These are phyloP conservation scores for Pseudomugil tenellus DNA, from an alignment of 2,797 vertebrate species.

Conservation along the genomic window DNA sequence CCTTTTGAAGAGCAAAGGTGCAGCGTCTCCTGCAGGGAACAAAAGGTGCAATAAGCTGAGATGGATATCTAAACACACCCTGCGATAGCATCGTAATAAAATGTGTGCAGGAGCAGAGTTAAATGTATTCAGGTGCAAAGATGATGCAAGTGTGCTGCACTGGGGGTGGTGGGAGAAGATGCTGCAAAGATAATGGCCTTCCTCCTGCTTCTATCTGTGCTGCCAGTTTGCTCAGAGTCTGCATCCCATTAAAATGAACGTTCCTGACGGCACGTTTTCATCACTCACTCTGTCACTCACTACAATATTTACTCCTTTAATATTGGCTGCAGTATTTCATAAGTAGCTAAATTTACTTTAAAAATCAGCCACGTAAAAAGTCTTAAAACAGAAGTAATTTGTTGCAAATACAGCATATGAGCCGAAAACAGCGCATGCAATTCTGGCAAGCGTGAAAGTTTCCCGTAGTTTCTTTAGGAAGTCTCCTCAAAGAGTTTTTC, in stretches of 20 bases:
- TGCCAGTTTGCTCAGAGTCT: conserved; percentile 23
- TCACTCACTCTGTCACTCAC: conserved; percentile 30
- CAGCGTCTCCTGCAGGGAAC: conserved; percentile 42
- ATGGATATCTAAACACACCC: not conserved
- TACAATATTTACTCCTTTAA: conserved; percentile 24
- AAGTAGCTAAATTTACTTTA: not conserved
- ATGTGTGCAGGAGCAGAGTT: not conserved
- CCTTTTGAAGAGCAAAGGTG: conserved; percentile 5
- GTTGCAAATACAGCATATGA: not conserved
- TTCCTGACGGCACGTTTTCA: conserved; percentile 14
- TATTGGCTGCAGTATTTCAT: conserved; percentile 13
- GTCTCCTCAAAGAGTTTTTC: not conserved
- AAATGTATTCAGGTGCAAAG: conserved; percentile 9
- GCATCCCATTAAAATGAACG: not conserved
- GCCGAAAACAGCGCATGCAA: not conserved
- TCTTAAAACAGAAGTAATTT: not conserved
- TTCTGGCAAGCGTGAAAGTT: not conserved
- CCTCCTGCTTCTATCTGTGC: conserved; percentile 22
- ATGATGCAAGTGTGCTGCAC: not conserved
- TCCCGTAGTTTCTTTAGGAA: not conserved
- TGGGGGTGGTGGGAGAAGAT: conserved; percentile 8
- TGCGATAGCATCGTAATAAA: not conserved
- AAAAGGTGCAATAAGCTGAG: conserved; percentile 9
- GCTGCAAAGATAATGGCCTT: conserved; percentile 9
- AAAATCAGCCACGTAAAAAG: not conserved